Evolutionary conservation across 2,797 vertebrate species (phyloP).

Genomic region (Parotocinclus haroldoi): DNA sequence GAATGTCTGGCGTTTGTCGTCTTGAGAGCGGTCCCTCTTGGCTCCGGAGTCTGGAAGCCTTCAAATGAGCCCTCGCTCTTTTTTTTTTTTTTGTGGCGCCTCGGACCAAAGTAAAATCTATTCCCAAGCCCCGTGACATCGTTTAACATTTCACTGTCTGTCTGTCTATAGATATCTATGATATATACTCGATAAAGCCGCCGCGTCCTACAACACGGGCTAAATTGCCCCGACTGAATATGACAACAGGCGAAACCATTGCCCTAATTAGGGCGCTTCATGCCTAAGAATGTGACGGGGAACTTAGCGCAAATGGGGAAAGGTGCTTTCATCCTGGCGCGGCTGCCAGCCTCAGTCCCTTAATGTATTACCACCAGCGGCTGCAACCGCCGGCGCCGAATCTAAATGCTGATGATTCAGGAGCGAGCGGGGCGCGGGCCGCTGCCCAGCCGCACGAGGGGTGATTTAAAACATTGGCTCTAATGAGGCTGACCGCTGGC

Average conservation of each 20-base stretch:
- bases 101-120: constrained; percentile 71
- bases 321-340: constrained; percentile 70
- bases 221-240: constrained; percentile 77
- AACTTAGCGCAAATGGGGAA: constrained; percentile 77
- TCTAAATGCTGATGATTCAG: constrained; percentile 78
- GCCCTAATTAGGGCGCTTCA: constrained; percentile 73
- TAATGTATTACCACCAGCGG: constrained; percentile 82
- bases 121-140: constrained; percentile 65
- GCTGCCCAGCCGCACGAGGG: constrained; percentile 67
- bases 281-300: constrained; percentile 73
- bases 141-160: constrained; percentile 63
- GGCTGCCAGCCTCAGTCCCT: constrained; percentile 73
- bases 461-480: constrained; percentile 81
- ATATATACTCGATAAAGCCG: constrained; percentile 58
- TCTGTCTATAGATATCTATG: constrained; percentile 19
- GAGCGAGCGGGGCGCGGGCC: constrained; percentile 67
- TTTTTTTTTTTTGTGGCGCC: constrained; percentile 46
- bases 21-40: constrained; percentile 40
- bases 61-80: constrained; percentile 65
- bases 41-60: constrained; percentile 44
- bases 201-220: constrained; percentile 72
- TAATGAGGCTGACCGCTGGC: constrained; percentile 78
- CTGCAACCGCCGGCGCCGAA: constrained; percentile 76
- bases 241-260: constrained; percentile 69
- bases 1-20: constrained; percentile 38